A percentile compares a stretch with the other conserved stretches of the same genome.
Evolutionary conservation across 2,888 invertebrate genomes (phyloP).

Genomic region (Macrophya annulata): DNA sequence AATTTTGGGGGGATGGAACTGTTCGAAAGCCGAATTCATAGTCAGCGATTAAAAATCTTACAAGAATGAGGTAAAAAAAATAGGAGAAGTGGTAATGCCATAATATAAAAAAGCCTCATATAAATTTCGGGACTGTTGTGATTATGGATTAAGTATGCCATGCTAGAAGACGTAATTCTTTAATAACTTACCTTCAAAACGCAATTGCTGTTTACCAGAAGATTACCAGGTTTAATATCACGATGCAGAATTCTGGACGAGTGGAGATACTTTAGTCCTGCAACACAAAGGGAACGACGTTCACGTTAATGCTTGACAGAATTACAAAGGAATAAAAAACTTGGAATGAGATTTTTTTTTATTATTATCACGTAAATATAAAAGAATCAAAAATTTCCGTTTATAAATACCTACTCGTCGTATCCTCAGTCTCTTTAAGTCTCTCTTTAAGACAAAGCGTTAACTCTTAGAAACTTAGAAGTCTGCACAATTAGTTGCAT

Average conservation of each 20-base stretch:
- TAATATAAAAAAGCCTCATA: neutral
- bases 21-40: too few relatives aligned
- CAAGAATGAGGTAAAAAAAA: neutral
- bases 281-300: constrained; percentile 69
- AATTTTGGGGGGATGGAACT: neutral
- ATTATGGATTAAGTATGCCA: neutral
- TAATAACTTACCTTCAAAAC: constrained; percentile 89
- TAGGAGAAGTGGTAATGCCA: neutral
- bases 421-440: neutral
- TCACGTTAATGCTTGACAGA: constrained; percentile 58
- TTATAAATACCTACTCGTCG: neutral
- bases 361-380: neutral
- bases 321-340: constrained; percentile 47
- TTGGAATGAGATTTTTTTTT: neutral
- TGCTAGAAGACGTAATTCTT: neutral
- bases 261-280: constrained; percentile 98
- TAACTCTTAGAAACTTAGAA: constrained; percentile 15
- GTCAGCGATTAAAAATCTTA: neutral
- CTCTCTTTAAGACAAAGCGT: neutral
- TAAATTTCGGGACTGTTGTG: neutral
- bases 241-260: constrained; percentile 98
- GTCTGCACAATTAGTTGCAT: constrained; percentile 28
- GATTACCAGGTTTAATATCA: constrained; percentile 99
- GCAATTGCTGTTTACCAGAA: constrained; percentile 99
- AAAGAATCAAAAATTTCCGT: neutral